These are phyloP conservation scores for Cataglyphis altisquamis DNA, from an alignment of 2,888 invertebrate species.

Conservation along the genomic window DNA sequence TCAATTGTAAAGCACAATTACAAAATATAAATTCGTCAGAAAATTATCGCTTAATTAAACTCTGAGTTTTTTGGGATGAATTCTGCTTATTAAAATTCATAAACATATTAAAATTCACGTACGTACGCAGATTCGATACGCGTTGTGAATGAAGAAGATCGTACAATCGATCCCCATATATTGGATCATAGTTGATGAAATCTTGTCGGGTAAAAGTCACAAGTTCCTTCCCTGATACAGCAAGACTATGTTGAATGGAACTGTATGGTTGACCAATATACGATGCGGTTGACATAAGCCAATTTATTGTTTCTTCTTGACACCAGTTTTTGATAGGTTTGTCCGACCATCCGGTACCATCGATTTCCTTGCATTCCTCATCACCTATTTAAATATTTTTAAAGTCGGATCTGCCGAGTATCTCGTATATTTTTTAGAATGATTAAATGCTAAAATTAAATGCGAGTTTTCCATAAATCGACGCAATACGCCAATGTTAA, in stretches of 20 bases:
- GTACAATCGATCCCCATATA: conserved; percentile 81
- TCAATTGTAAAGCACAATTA: neutral
- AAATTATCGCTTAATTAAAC: neutral
- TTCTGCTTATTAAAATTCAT: neutral
- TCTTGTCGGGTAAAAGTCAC: conserved; percentile 78
- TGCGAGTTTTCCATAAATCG: conserved; percentile 33
- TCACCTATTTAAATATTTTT: conserved; percentile 72
- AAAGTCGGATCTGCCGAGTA: neutral
- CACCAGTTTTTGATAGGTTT: conserved; percentile 88
- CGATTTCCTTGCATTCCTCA: conserved; percentile 74
- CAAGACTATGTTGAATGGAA: conserved; percentile 81
- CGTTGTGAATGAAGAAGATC: conserved; percentile 81
- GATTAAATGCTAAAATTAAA: conserved; percentile 38
- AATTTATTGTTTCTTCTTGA: conserved; percentile 88
- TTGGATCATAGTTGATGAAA: conserved; percentile 80
- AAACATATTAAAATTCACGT: conserved; percentile 7
- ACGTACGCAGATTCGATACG: conserved; percentile 78
- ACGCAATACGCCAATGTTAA: conserved; percentile 39
- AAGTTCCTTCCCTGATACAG: conserved; percentile 81
- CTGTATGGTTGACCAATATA: conserved; percentile 80
- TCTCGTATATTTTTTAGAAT: conserved; percentile 15
- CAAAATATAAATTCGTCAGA: neutral
- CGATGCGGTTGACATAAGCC: conserved; percentile 85
- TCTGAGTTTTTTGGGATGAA: neutral
- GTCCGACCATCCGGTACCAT: conserved; percentile 87